A percentile compares a stretch with the other conserved stretches of the same genome.
Evolutionary conservation across 2,113 vertebrate genomes (phyloP).

Genomic region (Burhinus oedicnemus): DNA sequence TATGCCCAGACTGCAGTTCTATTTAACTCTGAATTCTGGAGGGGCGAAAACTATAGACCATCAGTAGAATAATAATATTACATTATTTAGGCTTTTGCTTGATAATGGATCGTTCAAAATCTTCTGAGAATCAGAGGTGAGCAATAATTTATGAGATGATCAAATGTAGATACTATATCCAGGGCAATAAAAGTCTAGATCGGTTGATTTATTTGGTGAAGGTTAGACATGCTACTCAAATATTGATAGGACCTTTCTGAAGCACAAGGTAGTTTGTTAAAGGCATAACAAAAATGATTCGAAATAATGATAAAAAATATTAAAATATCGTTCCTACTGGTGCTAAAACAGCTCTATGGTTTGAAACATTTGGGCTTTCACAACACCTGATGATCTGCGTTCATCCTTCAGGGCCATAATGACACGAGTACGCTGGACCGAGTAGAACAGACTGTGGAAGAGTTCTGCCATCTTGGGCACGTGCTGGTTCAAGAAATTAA

Average conservation of each 20-base stretch:
- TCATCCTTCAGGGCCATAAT: neutral
- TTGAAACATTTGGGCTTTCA: neutral
- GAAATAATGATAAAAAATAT: neutral
- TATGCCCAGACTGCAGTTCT: neutral
- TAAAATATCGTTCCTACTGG: neutral
- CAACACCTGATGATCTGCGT: neutral
- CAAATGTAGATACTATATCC: neutral
- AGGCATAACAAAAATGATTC: neutral
- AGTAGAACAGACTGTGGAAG: neutral
- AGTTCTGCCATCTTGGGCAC: neutral
- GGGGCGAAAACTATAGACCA: too few relatives aligned
- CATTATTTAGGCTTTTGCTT: neutral
- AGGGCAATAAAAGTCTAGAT: neutral
- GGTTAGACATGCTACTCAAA: neutral
- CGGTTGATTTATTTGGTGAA: neutral
- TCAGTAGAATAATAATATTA: neutral
- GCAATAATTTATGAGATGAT: conserved; percentile 21
- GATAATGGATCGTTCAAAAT: neutral
- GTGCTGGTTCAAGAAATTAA: neutral
- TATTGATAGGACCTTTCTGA: neutral
- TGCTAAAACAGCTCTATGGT: neutral
- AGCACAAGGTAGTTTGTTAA: neutral
- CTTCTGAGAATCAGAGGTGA: neutral
- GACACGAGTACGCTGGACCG: fast-evolving
- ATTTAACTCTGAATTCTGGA: neutral